phyloP scores from a whole-genome alignment of 2,797 vertebrate genomes.

The Sebastolobus altivelis region DNA sequence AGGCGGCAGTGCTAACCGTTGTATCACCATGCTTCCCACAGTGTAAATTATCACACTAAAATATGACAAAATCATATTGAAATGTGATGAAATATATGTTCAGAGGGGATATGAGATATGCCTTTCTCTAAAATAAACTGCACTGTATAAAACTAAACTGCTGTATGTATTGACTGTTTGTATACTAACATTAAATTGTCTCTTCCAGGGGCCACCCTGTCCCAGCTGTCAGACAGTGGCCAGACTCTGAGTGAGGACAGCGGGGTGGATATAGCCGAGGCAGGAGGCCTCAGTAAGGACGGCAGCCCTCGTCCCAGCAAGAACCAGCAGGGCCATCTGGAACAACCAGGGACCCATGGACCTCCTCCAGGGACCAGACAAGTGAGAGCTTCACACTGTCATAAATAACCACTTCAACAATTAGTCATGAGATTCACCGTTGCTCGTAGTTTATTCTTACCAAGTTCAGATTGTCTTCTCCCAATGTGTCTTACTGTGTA shows the following conservation, averaged over 20 bases:
- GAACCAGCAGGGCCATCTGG: slow-evolving; percentile 78
- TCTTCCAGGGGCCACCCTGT: slow-evolving; percentile 90
- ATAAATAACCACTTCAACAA: neutral
- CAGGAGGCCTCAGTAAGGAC: slow-evolving; percentile 85
- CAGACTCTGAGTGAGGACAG: slow-evolving; percentile 98
- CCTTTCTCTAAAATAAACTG: neutral
- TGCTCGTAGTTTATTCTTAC: neutral
- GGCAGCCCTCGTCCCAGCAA: slow-evolving; percentile 86
- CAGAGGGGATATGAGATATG: neutral
- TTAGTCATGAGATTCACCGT: neutral
- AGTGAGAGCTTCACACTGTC: slow-evolving; percentile 41
- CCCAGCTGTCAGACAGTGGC: slow-evolving; percentile 96
- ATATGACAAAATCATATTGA: neutral
- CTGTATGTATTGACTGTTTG: neutral
- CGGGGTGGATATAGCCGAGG: slow-evolving; percentile 93
- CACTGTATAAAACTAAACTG: no score
- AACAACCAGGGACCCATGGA: slow-evolving; percentile 54
- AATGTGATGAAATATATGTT: neutral
- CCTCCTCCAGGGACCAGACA: slow-evolving; percentile 71
- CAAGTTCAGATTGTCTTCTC: neutral
- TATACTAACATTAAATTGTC: neutral
- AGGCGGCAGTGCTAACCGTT: no score
- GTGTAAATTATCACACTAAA: neutral
- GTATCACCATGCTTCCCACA: no score
- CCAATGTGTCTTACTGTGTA: neutral